phyloP scores from a whole-genome alignment of 1,140 invertebrate genomes.

The Drosophila sechellia region DNA sequence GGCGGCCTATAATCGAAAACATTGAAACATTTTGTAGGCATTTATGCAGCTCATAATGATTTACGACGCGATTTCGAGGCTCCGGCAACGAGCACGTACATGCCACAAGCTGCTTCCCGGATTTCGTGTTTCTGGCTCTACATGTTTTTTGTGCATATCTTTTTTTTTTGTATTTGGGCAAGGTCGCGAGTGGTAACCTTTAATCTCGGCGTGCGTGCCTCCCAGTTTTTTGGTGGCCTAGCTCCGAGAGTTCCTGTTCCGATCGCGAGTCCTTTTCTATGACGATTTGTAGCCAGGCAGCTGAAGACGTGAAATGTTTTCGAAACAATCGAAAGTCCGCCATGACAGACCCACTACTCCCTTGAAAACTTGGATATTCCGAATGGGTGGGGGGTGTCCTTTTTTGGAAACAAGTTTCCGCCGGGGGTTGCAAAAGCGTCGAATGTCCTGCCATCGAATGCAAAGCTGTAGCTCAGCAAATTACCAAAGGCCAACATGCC shows the following conservation, averaged over 20 bases:
- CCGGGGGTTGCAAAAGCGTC: conserved; percentile 59
- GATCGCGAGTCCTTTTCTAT: conserved; percentile 13
- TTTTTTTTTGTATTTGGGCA: conserved; percentile 32
- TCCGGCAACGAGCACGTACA: conserved; percentile 69
- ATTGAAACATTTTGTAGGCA: conserved; percentile 78
- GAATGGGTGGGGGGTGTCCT: neutral
- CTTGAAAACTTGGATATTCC: neutral
- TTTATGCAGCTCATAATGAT: conserved; percentile 80
- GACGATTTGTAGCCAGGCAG: conserved; percentile 15
- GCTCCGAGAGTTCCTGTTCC: conserved; percentile 5
- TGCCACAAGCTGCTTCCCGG: conserved; percentile 74
- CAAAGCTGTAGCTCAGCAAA: conserved; percentile 66
- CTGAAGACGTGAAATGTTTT: conserved; percentile 46
- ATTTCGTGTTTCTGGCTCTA: conserved; percentile 4
- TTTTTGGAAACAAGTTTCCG: conserved; percentile 25
- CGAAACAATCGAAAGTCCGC: conserved; percentile 40
- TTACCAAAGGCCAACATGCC: conserved; percentile 77
- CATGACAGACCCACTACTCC: conserved; percentile 28
- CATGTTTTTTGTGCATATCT: neutral
- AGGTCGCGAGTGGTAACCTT: conserved; percentile 81
- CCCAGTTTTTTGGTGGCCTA: conserved; percentile 23
- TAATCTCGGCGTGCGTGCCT: conserved; percentile 74
- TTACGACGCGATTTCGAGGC: conserved; percentile 68
- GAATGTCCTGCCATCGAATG: conserved; percentile 40
- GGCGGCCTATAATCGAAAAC: conserved; percentile 68